Percentiles rank a stretch among this genome's conserved stretches.
Evolutionary conservation across 2,797 vertebrate genomes (phyloP).

Genomic region (Esox masquinongy): DNA sequence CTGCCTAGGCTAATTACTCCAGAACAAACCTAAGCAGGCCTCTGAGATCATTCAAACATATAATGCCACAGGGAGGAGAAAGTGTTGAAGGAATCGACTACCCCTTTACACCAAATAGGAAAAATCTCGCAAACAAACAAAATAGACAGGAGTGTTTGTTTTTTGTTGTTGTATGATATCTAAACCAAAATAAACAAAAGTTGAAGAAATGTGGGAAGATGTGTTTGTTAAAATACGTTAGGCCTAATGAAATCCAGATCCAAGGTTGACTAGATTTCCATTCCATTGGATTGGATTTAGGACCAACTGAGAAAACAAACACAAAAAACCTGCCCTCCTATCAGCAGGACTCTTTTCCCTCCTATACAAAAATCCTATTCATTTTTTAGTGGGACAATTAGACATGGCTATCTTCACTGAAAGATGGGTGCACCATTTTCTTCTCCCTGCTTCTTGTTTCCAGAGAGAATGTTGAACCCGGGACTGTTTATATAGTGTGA

Average conservation of each 20-base stretch:
- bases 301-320: conserved; percentile 39
- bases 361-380: conserved; percentile 67
- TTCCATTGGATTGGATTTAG: conserved; percentile 37
- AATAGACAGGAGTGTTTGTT: background rate
- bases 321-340: conserved; percentile 62
- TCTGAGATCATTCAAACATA: conserved; percentile 33
- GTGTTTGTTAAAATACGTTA: background rate
- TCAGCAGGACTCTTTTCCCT: conserved; percentile 60
- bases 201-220: background rate
- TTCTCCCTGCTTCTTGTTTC: conserved; percentile 49
- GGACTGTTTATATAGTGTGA: conserved; percentile 54
- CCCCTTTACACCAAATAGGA: conserved; percentile 10
- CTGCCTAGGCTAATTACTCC: conserved; percentile 38
- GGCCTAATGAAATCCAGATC: background rate
- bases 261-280: conserved; percentile 47
- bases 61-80: conserved; percentile 6
- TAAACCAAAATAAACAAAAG: background rate
- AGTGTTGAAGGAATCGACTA: conserved; percentile 7
- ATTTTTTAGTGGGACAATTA: conserved; percentile 75
- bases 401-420: conserved; percentile 70
- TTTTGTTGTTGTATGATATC: no score
- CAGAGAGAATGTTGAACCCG: conserved; percentile 58
- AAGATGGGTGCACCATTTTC: conserved; percentile 60
- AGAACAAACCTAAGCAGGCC: conserved; percentile 23
- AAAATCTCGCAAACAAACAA: background rate